Base-by-base conservation (phyloP, 64 coral and sea anemone genomes). In the Stichodactyla helianthus region DNA sequence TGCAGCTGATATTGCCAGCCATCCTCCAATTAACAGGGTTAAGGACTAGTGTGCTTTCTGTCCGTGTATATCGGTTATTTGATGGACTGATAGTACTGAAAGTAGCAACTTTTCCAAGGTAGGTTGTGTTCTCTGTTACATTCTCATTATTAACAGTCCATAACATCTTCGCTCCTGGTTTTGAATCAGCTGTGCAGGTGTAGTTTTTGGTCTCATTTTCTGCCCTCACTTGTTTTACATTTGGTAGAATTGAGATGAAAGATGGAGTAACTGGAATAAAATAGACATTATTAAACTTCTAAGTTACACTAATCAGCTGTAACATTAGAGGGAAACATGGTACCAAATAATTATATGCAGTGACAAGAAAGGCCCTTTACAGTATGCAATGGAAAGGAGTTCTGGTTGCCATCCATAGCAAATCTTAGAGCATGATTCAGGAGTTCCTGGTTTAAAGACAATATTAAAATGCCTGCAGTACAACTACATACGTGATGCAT, bases 161-260 rank as follows among this genome's bases (percentile, higher is more conserved):
- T 25, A 5, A 18, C 50, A 94, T 81, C 0, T 35, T 10, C 10
- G 93, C 85, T 18, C 50, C 25, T 20, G 93, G 89, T 86, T 91
- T 95, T 12, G 81, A 89, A 61, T 84, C 83, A 51, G 62, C 89
- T 71, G 31, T 89, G 7, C 93, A 95, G 0, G 93, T 76, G 53
- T 91, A 95, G 54, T 68, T 89, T 27, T 71, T 27, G n/a, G 87
- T 95, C 51, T 95, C 59, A 31, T 89, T 95, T 64, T 95, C 89
- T 61, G 57, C 85, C 23, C 82, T 95, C 51, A 61, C 68, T 74
- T 27, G 68, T 9, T 74, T 74, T 11, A 19, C 17, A 31, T 6
- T 74, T 74, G 68, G 25, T 13, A 74, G 68, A 28, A 7, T 31
- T 31, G 68, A 74, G 9, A 74, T 74, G 10, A 74, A 74, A 74